Base-by-base conservation (phyloP, 2,113 vertebrate species). In the Falco punctatus region DNA sequence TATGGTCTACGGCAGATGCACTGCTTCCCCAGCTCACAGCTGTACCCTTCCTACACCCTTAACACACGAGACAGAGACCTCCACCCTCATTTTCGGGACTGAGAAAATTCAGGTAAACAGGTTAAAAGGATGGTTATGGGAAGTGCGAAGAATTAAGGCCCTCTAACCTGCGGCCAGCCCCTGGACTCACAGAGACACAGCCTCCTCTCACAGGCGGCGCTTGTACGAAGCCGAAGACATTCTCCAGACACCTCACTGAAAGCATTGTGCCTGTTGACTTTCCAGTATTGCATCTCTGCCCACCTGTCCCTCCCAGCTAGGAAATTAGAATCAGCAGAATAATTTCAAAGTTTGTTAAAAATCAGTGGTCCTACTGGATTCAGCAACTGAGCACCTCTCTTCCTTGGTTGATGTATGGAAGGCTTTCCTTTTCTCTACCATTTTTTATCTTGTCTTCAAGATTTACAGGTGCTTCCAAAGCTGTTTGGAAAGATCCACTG, bases 31-130 rank as follows among this genome's bases (percentile, higher is more conserved):
- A 59, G 46, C 40, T 33, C n/a, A 11, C 10, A 44, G 42, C 10
- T 1, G 12, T 22, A 49, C 20, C 27, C 33, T 54, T 62, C 28
- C 51, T 72, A 44, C 54, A 28, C 32, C 32, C 15, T 58, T 42
- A 40, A 81, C 0, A 1, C 30, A 42, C 0, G 10, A 73, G 35
- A 48, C 0, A 15, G 38, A 48, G 12, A 42, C 15, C 19, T 38
- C 77, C 44, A 15, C 35, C 28, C 40, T 35, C 65, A n/a, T 46
- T 44, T 30, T 32, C 38, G 28, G 55, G 24, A 59, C 40, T 21
- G 22, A 85, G 51, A 61, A 78, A 61, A 78, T 40, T 33, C 26
- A 61, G 71, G 35, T 21, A 40, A 66, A 55, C 48, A 64, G 22
- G 55, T 54, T 27, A 64, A 52, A 35, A 3, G 24, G n/a, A 9